Conservation (phyloP, 2,888 invertebrate genomes). For the Rotaria socialis region DNA sequence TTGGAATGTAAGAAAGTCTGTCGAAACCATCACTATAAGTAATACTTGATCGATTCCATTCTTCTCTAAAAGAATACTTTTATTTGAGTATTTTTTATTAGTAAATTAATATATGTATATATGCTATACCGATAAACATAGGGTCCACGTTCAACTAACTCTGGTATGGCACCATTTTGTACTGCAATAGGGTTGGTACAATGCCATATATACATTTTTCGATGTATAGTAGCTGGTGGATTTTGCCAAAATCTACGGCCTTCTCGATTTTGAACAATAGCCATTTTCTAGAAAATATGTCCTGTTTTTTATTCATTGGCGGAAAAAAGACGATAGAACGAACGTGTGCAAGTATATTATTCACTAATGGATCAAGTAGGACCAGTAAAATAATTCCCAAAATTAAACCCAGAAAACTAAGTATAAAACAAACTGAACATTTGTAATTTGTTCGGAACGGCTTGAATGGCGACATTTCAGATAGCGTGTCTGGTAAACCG, state of each 20-base stretch:
- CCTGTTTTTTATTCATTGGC: not conserved
- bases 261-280: not conserved
- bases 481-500: not conserved
- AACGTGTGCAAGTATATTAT: not conserved
- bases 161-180: not conserved
- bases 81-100: too few species aligned
- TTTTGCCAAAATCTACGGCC: conserved; percentile 15
- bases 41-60: conserved; percentile 35
- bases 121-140: conserved; percentile 26
- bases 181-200: not conserved
- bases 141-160: not conserved
- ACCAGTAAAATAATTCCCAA: not conserved
- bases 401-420: not conserved
- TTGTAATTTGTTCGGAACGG: not conserved
- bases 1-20: conserved; percentile 2
- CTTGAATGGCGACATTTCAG: not conserved
- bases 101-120: not conserved
- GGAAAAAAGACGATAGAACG: not conserved
- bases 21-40: not conserved
- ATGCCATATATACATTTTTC: conserved; percentile 31
- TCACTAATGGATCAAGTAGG: not conserved
- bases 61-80: not conserved
- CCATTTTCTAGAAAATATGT: not conserved
- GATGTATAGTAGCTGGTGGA: conserved; percentile 19
- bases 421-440: not conserved